Evolutionary conservation across 92 coral and sea anemone species (phyloP), one percentile per base, ranked within the genome.

Genomic region (Phenganax stokvisi): DNA sequence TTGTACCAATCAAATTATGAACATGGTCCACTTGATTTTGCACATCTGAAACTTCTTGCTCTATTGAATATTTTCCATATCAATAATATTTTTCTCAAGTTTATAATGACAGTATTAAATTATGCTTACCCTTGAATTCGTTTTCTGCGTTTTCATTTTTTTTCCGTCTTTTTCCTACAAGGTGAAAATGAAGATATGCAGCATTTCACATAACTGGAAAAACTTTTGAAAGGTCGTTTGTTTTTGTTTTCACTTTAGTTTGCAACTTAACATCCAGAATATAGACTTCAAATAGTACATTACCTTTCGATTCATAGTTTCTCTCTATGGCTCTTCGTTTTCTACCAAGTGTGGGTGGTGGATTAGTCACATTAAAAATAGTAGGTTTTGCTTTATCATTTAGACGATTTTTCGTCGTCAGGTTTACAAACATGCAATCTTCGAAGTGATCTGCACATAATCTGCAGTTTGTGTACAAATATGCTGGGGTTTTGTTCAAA

Each of bases 341-440:
- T 9, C 7, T 6, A 75, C 80, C 65, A 6, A 75, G 16, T 75
- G 56, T 75, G 57, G 80, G 62, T 56, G 80, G 80, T 57, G 80
- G 80, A 29, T 75, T 75, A 0, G 57, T 57, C 20, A 75, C 31
- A 29, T 75, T 12, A 56, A 75, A 75, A 20, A 75, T 12, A 29
- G 61, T 75, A 25, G 80, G 80, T n/a, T 51, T 74, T 6, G 79
- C 79, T 3, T 15, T 57, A 7, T 10, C 12, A 51, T 74, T 74
- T 37, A 74, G 31, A 1, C 79, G 79, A 51, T 74, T 74, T 74
- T 56, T 54, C 27, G 16, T 59, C 12, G 65, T 12, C 9, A 9
- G 57, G 64, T 74, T 74, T 15, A 51, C 55, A 54, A 74, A 74
- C 79, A 74, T 74, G 25, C 79, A 74, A 15, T 74, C 79, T 37